Conservation (phyloP, 35 echinoderm and acorn worm genomes). For the Apostichopus japonicus region DNA sequence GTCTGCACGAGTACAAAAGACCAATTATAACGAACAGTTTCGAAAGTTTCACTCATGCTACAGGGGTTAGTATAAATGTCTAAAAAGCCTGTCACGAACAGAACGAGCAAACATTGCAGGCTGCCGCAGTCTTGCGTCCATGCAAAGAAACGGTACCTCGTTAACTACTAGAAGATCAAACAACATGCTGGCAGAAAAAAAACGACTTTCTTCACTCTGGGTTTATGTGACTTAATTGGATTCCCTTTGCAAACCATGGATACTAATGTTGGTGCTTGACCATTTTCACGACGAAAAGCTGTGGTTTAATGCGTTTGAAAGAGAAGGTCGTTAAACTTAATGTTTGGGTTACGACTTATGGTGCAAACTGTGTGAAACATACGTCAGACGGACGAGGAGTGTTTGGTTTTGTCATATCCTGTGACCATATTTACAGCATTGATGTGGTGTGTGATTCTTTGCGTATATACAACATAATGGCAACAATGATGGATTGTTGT, state of each 20-base stretch:
- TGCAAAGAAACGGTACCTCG: neutral
- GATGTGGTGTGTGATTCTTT: too few species aligned
- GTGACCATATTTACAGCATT: too few species aligned
- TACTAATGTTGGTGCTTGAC: neutral
- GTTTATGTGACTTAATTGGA: constrained; percentile 2
- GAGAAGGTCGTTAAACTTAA: neutral
- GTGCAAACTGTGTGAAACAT: too few species aligned
- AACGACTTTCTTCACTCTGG: neutral
- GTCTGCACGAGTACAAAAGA: neutral
- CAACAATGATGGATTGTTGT: too few species aligned
- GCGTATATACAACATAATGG: too few species aligned
- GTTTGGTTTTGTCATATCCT: too few species aligned
- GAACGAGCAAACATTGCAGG: constrained; percentile 26
- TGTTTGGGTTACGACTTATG: too few species aligned
- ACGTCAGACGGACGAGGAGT: too few species aligned
- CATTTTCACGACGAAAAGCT: neutral
- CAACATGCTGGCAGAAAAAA: neutral
- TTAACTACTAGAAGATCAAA: constrained; percentile 22
- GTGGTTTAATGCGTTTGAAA: constrained; percentile 9
- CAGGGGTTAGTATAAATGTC: too few species aligned
- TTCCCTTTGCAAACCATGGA: neutral
- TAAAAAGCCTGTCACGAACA: constrained; percentile 1
- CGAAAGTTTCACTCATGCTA: neutral
- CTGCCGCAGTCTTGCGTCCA: neutral
- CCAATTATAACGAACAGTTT: neutral